These are phyloP conservation scores for Megalops cyprinoides DNA, from an alignment of 2,797 vertebrate species.

Conservation along the genomic window DNA sequence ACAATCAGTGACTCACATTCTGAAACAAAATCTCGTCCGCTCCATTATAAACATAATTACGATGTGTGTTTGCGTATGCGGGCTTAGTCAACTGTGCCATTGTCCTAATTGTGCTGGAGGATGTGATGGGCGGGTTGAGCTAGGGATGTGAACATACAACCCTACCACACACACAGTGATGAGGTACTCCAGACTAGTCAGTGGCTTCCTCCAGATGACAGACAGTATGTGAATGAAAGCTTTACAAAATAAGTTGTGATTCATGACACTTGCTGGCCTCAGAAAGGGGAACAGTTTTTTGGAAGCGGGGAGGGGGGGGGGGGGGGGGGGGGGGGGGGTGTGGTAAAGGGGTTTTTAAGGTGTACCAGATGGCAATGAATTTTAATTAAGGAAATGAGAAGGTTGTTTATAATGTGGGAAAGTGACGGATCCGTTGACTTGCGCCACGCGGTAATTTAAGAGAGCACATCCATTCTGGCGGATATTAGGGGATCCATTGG, in stretches of 20 bases:
- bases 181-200: no score
- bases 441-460: not conserved
- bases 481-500: not conserved
- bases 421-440: not conserved
- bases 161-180: no score
- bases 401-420: not conserved
- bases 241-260: no score
- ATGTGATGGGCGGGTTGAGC: no score
- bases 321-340: no score
- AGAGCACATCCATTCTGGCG: not conserved
- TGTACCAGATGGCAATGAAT: not conserved
- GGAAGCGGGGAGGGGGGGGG: not conserved
- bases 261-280: no score
- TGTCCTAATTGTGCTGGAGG: no score
- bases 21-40: not conserved
- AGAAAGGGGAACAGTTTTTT: not conserved
- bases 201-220: no score
- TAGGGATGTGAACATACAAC: no score
- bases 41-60: not conserved
- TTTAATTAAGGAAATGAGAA: not conserved
- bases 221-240: no score
- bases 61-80: not conserved
- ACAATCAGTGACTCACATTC: not conserved
- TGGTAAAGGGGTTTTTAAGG: no score
- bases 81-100: not conserved